Base-by-base conservation (phyloP, 2,888 invertebrate species). In the Drosophila colorata region DNA sequence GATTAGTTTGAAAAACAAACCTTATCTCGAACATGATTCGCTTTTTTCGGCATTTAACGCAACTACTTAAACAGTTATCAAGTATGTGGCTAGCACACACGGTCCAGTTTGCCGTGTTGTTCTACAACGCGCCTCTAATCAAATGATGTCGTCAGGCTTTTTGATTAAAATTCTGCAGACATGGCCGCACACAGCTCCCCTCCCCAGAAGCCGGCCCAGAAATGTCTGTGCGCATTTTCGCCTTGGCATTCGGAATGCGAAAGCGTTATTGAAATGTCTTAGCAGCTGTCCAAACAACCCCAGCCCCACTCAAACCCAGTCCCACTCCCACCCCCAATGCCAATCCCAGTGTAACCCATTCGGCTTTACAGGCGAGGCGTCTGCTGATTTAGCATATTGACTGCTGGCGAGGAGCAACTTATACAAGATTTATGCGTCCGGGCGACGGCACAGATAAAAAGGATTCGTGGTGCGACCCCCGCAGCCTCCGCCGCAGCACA, bases 391-490 rank as follows among this genome's bases (percentile, higher is more conserved):
- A 87, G 87, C 87, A 80, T 90, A 90, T 90, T 90, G 89, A 90
- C 89, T 90, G 74, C 49, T 41, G 43, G 70, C 83, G 74, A 86
- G 86, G 69, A 86, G 82, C 81, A 88, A 90, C 87, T 90, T 90
- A 87, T 90, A 90, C 74, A 90, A 90, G 90, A 90, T 90, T 90
- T 90, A 90, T 90, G 89, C 79, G 77, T 70, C 82, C 82, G 56
- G 77, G 87, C 80, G 87, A 82, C 83, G 74, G 74, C 71, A 67
- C 37, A 88, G 88, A 88, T 86, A 86, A 83, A 83, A 86, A 86
- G 85, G 86, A 88, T 87, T 74, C 79, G 71, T 72, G 75, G 78
- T 35, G 63, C 74, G 74, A 69, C 74, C 70, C 57, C 25, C 1
- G 47, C 52, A 55, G 20, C 33, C 28, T 28, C 9, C 2, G 3